Evolutionary conservation across 2,797 vertebrate genomes (phyloP), one percentile per base, ranked within the genome.

Genomic region (Pseudomugil gertrudae): DNA sequence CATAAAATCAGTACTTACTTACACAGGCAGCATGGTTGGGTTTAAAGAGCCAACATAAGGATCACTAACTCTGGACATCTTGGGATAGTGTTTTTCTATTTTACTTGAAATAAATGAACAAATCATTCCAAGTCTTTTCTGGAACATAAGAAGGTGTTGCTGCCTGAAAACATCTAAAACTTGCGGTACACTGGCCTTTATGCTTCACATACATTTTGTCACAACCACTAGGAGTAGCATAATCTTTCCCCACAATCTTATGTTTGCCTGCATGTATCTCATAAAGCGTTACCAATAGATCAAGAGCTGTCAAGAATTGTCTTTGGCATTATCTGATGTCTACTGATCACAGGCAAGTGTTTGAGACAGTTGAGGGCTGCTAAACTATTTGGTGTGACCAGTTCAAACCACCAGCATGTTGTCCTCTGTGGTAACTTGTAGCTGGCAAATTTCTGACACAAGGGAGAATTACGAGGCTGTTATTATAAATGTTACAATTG

Each of bases 321-420:
- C 11, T 2, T 29, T 24, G 21, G n/a, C 14, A n/a, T 38, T 29
- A 32, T 11, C 50, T 21, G 32, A 36, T 26, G 9, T 36, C 24
- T 38, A 74, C 63, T 51, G 50, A 80, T 75, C 55, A 63, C 54
- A 71, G 43, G 15, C 57, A 66, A 80, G 66, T 52, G 3, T 32
- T 53, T 4, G 58, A 63, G 56, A 70, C 63, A 50, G 15, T 17
- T 33, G 5, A 54, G 24, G 59, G 66, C 54, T 36, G 5, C 66
- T 50, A 61, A 52, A 58, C 74, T 72, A 38, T 74, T 64, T 79
- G 73, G 78, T 58, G 21, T 57, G 79, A 87, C 84, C 76, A 53
- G 74, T 53, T 77, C 7, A 35, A 73, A 63, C 63, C 76, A 26
- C 69, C 74, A 63, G 69, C 71, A 35, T 17, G 47, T 36, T 36